phyloP scores from a whole-genome alignment of 2,888 invertebrate genomes.

The Imbricaverruca yamaguchii region DNA sequence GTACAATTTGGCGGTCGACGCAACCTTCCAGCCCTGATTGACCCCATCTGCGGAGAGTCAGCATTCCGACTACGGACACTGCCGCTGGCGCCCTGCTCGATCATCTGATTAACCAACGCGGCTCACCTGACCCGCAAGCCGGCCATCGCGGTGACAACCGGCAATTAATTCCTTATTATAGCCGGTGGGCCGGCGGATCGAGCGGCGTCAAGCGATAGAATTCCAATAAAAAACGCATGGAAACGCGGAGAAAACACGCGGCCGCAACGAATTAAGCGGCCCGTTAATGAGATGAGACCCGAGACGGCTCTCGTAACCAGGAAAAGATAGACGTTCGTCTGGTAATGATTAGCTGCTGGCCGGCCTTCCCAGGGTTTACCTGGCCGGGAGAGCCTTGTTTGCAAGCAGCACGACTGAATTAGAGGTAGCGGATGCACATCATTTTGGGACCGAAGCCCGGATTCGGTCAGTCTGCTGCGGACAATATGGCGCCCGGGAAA shows the following conservation, averaged over 20 bases:
- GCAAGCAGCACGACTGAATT: too few species aligned
- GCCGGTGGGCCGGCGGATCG: not conserved
- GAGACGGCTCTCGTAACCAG: not conserved
- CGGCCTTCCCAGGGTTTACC: too few species aligned
- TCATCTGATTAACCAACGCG: not conserved
- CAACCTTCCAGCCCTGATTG: too few species aligned
- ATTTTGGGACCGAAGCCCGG: too few species aligned
- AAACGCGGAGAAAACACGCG: not conserved
- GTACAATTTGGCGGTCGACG: too few species aligned
- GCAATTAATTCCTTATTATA: slow-evolving; percentile 18
- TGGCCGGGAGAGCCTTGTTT: too few species aligned
- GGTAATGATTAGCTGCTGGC: not conserved
- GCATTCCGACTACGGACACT: too few species aligned
- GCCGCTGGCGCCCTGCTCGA: not conserved
- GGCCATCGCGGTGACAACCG: not conserved
- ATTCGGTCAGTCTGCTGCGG: too few species aligned
- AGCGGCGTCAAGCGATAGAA: not conserved
- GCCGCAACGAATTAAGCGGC: not conserved
- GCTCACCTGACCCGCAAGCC: not conserved
- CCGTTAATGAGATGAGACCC: not conserved
- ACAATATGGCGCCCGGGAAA: too few species aligned
- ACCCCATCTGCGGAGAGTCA: too few species aligned
- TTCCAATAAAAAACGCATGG: not conserved
- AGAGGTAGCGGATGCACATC: too few species aligned
- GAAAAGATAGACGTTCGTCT: not conserved